Evolutionary conservation across 2,113 vertebrate species (phyloP), one percentile per base, ranked within the genome.

Genomic region (Dipodomys ordii): DNA sequence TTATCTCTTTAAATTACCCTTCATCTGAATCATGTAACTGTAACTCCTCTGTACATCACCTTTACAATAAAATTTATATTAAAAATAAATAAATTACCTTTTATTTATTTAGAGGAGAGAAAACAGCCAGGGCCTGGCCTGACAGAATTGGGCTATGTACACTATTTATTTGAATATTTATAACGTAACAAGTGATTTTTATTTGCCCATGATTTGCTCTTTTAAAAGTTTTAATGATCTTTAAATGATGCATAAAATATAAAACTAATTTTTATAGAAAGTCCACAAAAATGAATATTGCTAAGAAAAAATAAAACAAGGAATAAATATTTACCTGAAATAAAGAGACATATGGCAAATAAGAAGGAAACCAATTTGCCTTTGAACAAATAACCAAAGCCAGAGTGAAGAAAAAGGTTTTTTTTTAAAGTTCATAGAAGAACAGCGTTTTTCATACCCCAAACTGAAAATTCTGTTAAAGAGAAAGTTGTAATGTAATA

Each of bases 401-500:
- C n/a, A 87, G 85, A 90, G 18, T 69, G 49, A 11, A 12, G 44
- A 65, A 77, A 91, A 90, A 77, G 35, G 6, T 1, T 30, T 72
- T 46, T 35, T 1, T 46, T 35, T 1, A 46, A 68, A 44, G 3
- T 49, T 85, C 67, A 39, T 4, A 87, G 32, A n/a, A n/a, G n/a
- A 27, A 82, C 32, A 87, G 74, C n/a, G 74, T 82, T 83, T 28
- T 85, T 94, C 71, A 84, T 64, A 89, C 2, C 18, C 71, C 78
- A 67, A 91, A 60, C 39, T 72, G 53, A 87, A 87, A 94, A 60
- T 23, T 87, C 15, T 88, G 65, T 81, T 92, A 92, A 85, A 92
- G 32, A 94, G 44, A 74, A 88, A 90, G 85, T n/a, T 32, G 2
- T 39, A 85, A 83, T 67, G 28, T 72, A 94, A 83, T 85, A 25